Evolutionary conservation across 2,797 vertebrate genomes (phyloP).

Genomic region (Neosilurus mollespiculum): DNA sequence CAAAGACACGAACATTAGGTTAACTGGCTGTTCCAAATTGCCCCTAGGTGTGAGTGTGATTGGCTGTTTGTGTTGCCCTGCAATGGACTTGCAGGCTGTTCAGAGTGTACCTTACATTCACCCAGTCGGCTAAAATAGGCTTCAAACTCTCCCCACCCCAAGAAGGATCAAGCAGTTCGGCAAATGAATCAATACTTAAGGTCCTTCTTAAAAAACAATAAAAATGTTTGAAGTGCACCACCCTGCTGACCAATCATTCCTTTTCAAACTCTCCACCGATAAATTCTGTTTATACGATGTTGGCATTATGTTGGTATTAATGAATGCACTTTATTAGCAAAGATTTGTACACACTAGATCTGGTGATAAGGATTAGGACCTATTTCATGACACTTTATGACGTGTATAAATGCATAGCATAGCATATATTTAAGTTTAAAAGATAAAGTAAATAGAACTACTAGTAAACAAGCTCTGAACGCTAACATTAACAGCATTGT

Average conservation of each 20-base stretch:
- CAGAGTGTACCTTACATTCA: no score
- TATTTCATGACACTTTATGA: no score
- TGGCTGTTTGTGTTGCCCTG: no score
- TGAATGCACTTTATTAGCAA: not conserved
- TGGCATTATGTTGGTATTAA: not conserved
- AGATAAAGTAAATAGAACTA: not conserved
- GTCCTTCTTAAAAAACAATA: not conserved
- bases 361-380: not conserved
- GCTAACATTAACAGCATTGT: not conserved
- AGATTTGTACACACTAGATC: not conserved
- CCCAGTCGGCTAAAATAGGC: no score
- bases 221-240: not conserved
- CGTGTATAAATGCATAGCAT: not conserved
- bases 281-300: not conserved
- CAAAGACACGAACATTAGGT: no score
- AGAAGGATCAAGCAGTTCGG: no score
- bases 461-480: not conserved
- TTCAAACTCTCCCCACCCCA: no score
- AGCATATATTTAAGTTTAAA: not conserved
- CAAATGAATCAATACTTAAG: not conserved
- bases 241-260: constrained; percentile 1
- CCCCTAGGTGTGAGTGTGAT: no score
- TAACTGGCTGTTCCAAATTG: no score
- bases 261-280: not conserved
- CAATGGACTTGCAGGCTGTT: no score